Evolutionary conservation across 2,113 vertebrate species (phyloP).

Genomic region (Trachemys scripta): DNA sequence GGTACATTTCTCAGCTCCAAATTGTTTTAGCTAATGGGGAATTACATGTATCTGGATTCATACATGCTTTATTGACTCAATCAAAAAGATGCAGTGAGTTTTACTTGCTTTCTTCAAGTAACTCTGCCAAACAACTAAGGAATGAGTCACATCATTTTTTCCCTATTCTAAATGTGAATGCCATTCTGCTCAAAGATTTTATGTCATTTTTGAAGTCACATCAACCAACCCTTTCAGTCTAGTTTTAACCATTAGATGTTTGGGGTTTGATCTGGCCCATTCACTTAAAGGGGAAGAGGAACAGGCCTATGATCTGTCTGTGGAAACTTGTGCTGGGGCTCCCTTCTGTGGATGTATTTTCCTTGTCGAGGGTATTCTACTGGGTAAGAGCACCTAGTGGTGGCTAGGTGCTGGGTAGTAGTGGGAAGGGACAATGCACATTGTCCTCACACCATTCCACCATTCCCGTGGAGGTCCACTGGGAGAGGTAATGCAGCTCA

Average conservation of each 20-base stretch:
- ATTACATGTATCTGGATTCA: conserved; percentile 6
- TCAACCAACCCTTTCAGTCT: neutral
- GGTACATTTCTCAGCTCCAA: neutral
- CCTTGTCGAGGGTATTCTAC: neutral
- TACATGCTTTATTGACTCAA: neutral
- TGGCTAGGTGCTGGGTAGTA: too few species aligned
- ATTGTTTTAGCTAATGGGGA: conserved; percentile 30
- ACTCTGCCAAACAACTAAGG: neutral
- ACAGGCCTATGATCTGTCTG: neutral
- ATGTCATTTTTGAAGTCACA: neutral
- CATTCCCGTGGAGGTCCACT: neutral
- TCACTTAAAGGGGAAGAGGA: neutral
- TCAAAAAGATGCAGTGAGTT: neutral
- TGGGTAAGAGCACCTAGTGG: too few species aligned
- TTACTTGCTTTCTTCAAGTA: neutral
- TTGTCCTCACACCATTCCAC: neutral
- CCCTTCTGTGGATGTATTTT: neutral
- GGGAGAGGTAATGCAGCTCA: neutral
- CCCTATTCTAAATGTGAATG: neutral
- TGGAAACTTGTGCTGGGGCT: neutral
- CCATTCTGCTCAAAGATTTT: neutral
- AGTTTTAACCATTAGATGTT: neutral
- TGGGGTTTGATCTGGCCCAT: neutral
- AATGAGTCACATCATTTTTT: neutral
- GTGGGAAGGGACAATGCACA: too few species aligned